phyloP scores from a whole-genome alignment of 2,113 vertebrate genomes.

The Syngnathus floridae region DNA sequence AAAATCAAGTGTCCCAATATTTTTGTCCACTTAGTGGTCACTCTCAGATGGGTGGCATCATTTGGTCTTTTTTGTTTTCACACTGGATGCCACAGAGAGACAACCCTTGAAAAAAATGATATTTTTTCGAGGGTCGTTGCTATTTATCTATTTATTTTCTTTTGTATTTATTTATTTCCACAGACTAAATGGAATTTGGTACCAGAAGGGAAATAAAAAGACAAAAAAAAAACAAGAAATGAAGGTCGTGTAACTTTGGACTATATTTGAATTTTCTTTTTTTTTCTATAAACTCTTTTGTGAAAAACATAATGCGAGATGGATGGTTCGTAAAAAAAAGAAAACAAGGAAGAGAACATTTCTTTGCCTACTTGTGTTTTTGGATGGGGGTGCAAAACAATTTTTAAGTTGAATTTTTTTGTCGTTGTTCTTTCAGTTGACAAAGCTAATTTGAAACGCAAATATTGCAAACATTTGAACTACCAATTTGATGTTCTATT shows the following conservation, averaged over 20 bases:
- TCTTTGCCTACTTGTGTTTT: background rate
- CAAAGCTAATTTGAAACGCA: too few relatives aligned
- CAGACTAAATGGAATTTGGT: conserved; percentile 9
- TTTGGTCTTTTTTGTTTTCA: background rate
- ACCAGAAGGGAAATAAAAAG: background rate
- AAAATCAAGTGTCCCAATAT: background rate
- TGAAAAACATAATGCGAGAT: conserved; percentile 51
- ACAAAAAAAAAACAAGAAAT: background rate
- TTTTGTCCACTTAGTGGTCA: background rate
- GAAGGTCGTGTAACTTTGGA: conserved; percentile 3
- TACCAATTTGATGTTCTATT: conserved; percentile 47
- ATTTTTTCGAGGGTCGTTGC: conserved; percentile 42
- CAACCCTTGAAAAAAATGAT: conserved; percentile 44
- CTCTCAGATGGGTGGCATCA: background rate
- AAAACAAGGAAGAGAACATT: conserved; percentile 25
- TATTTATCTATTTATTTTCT: conserved; percentile 78
- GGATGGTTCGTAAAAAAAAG: conserved; percentile 14
- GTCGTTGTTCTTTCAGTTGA: too few relatives aligned
- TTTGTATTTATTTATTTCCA: conserved; percentile 68
- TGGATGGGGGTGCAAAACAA: background rate
- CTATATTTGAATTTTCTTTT: conserved; percentile 65
- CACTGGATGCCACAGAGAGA: conserved; percentile 14
- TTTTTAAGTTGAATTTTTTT: too few relatives aligned
- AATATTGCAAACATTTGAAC: conserved; percentile 13
- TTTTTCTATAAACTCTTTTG: conserved; percentile 64